These are phyloP conservation scores for Rhagoletis pomonella DNA, from an alignment of 1,140 invertebrate genomes.

Conservation along the genomic window DNA sequence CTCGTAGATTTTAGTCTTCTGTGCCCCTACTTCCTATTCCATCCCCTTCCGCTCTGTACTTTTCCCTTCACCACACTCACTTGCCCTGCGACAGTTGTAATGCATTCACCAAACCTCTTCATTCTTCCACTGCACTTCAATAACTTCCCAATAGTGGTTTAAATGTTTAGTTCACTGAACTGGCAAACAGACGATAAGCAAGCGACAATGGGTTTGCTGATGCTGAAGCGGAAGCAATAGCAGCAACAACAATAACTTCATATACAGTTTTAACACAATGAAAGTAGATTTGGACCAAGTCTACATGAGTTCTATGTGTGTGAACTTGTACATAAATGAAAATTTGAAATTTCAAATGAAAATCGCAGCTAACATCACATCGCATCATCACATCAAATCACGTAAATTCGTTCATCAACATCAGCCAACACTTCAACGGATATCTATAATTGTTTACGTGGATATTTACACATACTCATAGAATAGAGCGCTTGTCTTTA, in stretches of 20 bases:
- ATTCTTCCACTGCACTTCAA: not conserved
- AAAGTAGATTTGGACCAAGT: not conserved
- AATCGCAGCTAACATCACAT: not conserved
- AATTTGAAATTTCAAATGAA: not conserved
- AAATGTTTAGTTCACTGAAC: constrained; percentile 25
- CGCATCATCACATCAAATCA: not conserved
- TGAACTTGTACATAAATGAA: not conserved
- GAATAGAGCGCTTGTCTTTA: no score
- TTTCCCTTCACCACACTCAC: not conserved
- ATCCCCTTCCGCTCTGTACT: not conserved
- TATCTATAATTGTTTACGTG: no score
- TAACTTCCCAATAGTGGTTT: not conserved
- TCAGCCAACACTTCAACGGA: no score
- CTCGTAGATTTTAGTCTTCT: not conserved
- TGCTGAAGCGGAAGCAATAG: not conserved
- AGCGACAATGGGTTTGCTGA: not conserved
- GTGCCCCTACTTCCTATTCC: constrained; percentile 6
- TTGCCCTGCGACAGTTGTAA: not conserved
- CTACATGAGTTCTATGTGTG: not conserved
- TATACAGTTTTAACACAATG: not conserved
- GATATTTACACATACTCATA: no score
- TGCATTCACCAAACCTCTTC: no score
- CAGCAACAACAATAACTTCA: not conserved
- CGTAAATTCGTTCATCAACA: not conserved
- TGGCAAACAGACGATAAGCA: constrained; percentile 17